Evolutionary conservation across 2,888 invertebrate species (phyloP), one percentile per base, ranked within the genome.

Genomic region (Nycteola revayana): DNA sequence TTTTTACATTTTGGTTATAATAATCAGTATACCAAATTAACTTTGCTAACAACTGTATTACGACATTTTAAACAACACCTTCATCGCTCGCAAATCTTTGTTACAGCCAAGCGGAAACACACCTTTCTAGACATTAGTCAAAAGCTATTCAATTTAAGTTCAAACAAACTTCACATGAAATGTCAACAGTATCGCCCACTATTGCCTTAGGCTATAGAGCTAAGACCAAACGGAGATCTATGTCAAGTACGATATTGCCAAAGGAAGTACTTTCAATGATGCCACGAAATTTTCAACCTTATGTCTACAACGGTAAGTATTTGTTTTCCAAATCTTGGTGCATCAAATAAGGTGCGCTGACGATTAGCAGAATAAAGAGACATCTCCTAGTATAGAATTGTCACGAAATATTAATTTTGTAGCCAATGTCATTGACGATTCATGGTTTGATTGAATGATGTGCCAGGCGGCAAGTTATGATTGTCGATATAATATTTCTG

Each of bases 221-320:
- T 21, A 21, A 21, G 7, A 60, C 58, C 60, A 66, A 64, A 63
- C 63, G 24, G 51, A 63, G 67, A 75, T 64, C 59, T 68, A 57
- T 77, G 76, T 73, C 77, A 75, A 76, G 75, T 71, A 47, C 72
- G 53, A 54, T 49, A 52, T 34, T 38, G 55, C 30, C 21, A 32
- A 9, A 25, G 26, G 7, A 9, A 30, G 4, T 23, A 26, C 17
- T 30, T 5, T 1, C 32, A 36, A 26, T 3, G 7, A 26, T 25
- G 10, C 3, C 17, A 39, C 1, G 9, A 8, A 3, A 53, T 17
- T 42, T 28, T 28, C 4, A 36, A 25, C 28, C 28, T 44, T 58
- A 53, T 27, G 2, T 0, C 5, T 7, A 34, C 14, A 18, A 0
- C 0, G 1, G 21, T 18, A 54, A 25, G 7, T 29, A 17, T 7